Evolutionary conservation across 2,797 vertebrate genomes (phyloP).

Genomic region (Tadarida brasiliensis): DNA sequence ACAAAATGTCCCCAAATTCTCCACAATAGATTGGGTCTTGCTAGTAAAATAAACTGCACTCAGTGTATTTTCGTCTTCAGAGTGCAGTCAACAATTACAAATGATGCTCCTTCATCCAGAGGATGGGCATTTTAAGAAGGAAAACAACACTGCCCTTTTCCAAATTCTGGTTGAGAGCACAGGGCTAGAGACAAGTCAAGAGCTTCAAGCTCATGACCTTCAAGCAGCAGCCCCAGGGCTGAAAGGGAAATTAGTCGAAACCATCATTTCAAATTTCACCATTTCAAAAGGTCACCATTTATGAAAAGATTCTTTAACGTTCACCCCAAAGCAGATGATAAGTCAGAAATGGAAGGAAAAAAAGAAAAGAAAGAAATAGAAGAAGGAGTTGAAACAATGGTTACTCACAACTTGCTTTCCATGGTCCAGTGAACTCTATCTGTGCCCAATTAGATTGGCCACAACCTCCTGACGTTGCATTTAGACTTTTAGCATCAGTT

Average conservation of each 20-base stretch:
- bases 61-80: neutral
- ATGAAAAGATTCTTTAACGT: conserved; percentile 54
- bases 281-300: conserved; percentile 79
- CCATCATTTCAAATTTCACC: conserved; percentile 72
- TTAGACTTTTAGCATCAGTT: conserved; percentile 41
- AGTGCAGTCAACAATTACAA: neutral
- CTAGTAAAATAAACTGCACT: neutral
- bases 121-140: conserved; percentile 50
- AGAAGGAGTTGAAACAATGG: neutral
- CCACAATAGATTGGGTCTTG: neutral
- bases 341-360: conserved; percentile 9
- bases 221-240: conserved; percentile 67
- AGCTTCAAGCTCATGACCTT: conserved; percentile 70
- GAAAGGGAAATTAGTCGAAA: conserved; percentile 73
- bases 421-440: neutral
- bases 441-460: neutral
- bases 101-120: conserved; percentile 1
- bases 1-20: neutral
- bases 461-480: neutral
- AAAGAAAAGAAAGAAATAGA: neutral
- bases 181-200: conserved; percentile 2
- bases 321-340: conserved; percentile 44
- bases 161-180: conserved; percentile 39
- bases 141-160: conserved; percentile 74
- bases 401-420: neutral